These are phyloP conservation scores for Hemicrepidius hirtus DNA, from an alignment of 2,888 invertebrate genomes.

Conservation along the genomic window DNA sequence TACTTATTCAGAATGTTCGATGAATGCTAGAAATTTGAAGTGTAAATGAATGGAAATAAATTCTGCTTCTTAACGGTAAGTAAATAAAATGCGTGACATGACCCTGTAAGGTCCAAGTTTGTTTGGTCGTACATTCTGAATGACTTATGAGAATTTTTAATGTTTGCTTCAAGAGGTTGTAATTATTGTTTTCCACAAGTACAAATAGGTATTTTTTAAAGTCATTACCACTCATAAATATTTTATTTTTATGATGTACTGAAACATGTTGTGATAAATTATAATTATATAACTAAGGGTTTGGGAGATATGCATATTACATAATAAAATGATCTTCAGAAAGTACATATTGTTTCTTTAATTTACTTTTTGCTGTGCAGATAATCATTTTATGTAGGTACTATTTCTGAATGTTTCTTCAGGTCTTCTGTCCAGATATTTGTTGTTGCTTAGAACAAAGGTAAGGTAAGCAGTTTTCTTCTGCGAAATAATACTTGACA, in stretches of 20 bases:
- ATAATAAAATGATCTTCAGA: slow-evolving; percentile 41
- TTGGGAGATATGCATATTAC: slow-evolving; percentile 64
- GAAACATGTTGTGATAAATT: slow-evolving; percentile 72
- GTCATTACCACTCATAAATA: slow-evolving; percentile 46
- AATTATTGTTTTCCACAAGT: slow-evolving; percentile 41
- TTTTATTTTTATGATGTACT: slow-evolving; percentile 65
- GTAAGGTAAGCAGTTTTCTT: too few relatives aligned
- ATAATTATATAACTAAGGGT: slow-evolving; percentile 64
- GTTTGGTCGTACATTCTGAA: slow-evolving; percentile 25
- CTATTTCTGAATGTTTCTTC: too few relatives aligned
- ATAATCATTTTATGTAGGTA: too few relatives aligned
- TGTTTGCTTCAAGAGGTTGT: slow-evolving; percentile 34
- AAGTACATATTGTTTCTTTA: not conserved
- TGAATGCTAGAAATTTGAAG: not conserved
- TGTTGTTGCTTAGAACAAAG: too few relatives aligned
- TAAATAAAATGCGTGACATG: too few relatives aligned
- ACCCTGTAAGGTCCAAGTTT: too few relatives aligned
- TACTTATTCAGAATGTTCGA: slow-evolving; percentile 2
- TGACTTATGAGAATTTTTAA: slow-evolving; percentile 1
- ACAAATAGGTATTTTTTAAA: slow-evolving; percentile 45
- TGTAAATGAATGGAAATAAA: too few relatives aligned
- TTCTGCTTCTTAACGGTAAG: too few relatives aligned
- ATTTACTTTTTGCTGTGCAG: not conserved
- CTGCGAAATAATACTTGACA: too few relatives aligned
- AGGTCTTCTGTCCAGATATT: too few relatives aligned